Evolutionary conservation across 2,797 vertebrate species (phyloP).

Genomic region (Channa striata): DNA sequence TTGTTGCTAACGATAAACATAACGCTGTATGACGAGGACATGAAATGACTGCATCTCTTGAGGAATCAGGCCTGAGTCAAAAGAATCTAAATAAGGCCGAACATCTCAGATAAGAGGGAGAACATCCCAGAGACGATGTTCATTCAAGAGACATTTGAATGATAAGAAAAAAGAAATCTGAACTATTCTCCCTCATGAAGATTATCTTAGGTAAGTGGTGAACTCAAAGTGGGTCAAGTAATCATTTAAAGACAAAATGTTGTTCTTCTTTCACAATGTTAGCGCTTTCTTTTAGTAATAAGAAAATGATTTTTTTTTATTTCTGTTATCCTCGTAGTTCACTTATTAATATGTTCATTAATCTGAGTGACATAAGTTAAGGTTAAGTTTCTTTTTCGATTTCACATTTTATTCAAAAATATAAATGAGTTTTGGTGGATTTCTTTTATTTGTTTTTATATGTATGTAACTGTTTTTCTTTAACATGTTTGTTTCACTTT

Average conservation of each 20-base stretch:
- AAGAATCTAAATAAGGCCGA: background rate
- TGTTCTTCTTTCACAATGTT: no score
- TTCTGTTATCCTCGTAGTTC: no score
- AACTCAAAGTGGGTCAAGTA: no score
- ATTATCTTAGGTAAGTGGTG: no score
- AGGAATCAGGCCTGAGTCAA: constrained; percentile 39
- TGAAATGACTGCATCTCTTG: constrained; percentile 57
- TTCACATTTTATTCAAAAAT: background rate
- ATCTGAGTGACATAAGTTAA: no score
- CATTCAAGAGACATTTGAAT: background rate
- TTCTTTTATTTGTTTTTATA: no score
- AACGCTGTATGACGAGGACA: constrained; percentile 42
- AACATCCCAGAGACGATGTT: background rate
- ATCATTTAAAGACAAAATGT: no score
- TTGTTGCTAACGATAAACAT: background rate
- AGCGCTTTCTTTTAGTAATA: no score
- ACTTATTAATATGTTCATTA: no score
- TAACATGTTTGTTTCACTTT: constrained; percentile 8
- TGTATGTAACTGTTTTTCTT: constrained; percentile 6
- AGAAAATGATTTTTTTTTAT: no score
- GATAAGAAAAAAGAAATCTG: background rate
- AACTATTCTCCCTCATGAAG: background rate
- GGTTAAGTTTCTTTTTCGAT: no score
- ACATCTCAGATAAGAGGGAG: constrained; percentile 4
- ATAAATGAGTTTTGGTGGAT: no score